Evolutionary conservation across 2,113 vertebrate genomes (phyloP).

Genomic region (Trogon surrucura): DNA sequence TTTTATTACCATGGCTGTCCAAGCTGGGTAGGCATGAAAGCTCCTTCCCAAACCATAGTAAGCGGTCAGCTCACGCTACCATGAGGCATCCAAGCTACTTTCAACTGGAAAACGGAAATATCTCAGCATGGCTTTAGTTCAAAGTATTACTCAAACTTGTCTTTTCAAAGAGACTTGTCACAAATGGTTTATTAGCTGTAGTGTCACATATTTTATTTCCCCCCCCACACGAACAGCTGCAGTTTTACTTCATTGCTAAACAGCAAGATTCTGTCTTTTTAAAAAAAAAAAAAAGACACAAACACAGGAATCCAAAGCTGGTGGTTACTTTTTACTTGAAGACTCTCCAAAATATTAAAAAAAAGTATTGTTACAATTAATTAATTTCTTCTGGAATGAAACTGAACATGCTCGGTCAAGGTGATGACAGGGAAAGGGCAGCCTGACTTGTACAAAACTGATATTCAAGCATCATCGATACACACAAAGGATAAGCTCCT

Average conservation of each 20-base stretch:
- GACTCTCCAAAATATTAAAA: not conserved
- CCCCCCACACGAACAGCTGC: not conserved
- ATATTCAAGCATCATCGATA: not conserved
- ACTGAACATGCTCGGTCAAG: not conserved
- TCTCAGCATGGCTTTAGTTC: not conserved
- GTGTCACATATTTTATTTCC: not conserved
- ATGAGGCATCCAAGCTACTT: not conserved
- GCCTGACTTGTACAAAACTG: not conserved
- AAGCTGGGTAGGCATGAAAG: not conserved
- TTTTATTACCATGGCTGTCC: not conserved
- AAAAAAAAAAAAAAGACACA: not conserved
- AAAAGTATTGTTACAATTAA: not conserved
- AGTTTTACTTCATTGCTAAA: not conserved
- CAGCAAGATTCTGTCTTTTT: not conserved
- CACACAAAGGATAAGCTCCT: not conserved
- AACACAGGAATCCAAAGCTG: slow-evolving; percentile 19
- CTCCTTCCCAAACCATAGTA: not conserved
- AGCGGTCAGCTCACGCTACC: not conserved
- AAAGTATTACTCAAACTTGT: not conserved
- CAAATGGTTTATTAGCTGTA: not conserved
- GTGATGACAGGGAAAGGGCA: not conserved
- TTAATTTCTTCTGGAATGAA: not conserved
- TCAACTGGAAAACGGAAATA: not conserved
- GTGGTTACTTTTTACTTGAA: slow-evolving; percentile 19
- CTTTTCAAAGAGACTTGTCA: not conserved